phyloP scores from a whole-genome alignment of 2,113 vertebrate genomes.

The Halcyon malimbica region DNA sequence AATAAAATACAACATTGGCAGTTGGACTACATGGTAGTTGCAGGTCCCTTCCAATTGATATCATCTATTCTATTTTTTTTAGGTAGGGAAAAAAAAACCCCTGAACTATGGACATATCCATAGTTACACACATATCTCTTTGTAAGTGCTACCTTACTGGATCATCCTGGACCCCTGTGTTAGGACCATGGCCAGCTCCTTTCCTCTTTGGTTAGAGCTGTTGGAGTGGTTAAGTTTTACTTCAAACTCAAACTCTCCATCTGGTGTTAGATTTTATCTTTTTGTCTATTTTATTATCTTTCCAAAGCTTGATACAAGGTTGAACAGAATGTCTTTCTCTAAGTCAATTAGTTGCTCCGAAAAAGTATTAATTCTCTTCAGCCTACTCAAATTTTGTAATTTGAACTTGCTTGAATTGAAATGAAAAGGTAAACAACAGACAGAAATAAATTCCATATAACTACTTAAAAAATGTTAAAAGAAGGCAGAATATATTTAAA shows the following conservation, averaged over 20 bases:
- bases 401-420: not conserved
- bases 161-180: not conserved
- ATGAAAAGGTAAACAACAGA: not conserved
- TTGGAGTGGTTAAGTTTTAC: fast-evolving
- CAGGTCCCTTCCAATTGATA: not conserved
- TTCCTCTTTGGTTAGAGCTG: not conserved
- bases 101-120: not conserved
- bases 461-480: not conserved
- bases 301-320: not conserved
- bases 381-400: not conserved
- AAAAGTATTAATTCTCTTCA: not conserved
- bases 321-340: not conserved
- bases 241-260: not conserved
- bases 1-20: not conserved
- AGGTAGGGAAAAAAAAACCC: not conserved
- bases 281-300: not conserved
- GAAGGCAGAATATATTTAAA: not conserved
- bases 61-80: not conserved
- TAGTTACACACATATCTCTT: not conserved
- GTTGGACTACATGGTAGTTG: not conserved
- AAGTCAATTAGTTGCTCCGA: not conserved
- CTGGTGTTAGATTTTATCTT: not conserved
- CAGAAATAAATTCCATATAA: not conserved
- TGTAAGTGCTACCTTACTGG: constrained; percentile 3
- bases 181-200: constrained; percentile 5